These are phyloP conservation scores for Lerema accius DNA, from an alignment of 1,140 invertebrate genomes.

Conservation along the genomic window DNA sequence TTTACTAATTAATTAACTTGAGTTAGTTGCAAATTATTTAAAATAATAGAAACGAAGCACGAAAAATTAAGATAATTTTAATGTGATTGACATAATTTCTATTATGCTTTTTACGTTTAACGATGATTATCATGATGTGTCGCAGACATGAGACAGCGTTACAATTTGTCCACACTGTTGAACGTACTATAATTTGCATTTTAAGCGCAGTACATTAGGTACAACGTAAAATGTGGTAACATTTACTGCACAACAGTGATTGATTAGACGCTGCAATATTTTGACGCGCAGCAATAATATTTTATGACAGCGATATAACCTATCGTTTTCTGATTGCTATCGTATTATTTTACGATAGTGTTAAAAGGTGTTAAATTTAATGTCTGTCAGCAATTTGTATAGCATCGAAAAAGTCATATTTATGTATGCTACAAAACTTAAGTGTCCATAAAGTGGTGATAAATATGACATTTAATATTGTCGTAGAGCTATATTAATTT, in stretches of 20 bases:
- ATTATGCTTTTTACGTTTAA: background rate
- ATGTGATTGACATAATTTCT: no score
- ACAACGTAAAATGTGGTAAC: slow-evolving; percentile 3
- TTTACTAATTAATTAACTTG: no score
- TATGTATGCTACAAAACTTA: slow-evolving; percentile 22
- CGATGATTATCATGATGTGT: background rate
- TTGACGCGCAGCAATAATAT: slow-evolving; percentile 7
- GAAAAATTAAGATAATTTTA: no score
- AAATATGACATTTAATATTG: slow-evolving; percentile 25
- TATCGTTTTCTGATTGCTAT: slow-evolving; percentile 2
- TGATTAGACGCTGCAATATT: slow-evolving; percentile 6
- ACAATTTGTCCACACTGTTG: slow-evolving; percentile 10
- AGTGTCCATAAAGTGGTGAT: slow-evolving; percentile 30
- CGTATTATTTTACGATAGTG: slow-evolving; percentile 5
- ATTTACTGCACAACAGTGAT: slow-evolving; percentile 8
- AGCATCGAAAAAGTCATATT: slow-evolving; percentile 11
- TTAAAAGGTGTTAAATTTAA: slow-evolving; percentile 8
- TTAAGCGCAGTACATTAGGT: slow-evolving; percentile 9
- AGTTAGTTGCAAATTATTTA: no score
- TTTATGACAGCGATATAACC: slow-evolving; percentile 8
- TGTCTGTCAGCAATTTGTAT: slow-evolving; percentile 32
- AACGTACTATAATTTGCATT: slow-evolving; percentile 10
- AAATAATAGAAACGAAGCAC: no score
- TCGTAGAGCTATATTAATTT: slow-evolving; percentile 4
- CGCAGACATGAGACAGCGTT: background rate